phyloP scores from a whole-genome alignment of 2,888 invertebrate genomes.

The Catocala fraxini region DNA sequence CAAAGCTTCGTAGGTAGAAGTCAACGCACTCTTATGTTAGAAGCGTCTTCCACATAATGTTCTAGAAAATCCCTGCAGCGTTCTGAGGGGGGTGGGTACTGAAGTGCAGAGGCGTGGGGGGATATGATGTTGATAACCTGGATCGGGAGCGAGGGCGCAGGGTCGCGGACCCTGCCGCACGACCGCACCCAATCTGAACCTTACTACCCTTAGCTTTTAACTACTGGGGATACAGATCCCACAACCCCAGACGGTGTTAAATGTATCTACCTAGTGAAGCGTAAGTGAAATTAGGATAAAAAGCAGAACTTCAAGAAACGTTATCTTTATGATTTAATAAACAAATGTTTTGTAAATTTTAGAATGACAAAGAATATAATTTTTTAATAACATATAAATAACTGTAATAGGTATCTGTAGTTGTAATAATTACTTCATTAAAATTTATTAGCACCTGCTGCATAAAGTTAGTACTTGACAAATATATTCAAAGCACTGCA shows the following conservation, averaged over 20 bases:
- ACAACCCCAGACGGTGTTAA: slow-evolving; percentile 35
- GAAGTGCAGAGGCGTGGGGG: slow-evolving; percentile 58
- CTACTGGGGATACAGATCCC: slow-evolving; percentile 49
- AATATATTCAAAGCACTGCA: slow-evolving; percentile 46
- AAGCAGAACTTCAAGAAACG: background rate
- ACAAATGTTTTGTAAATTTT: no score
- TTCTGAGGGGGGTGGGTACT: slow-evolving; percentile 56
- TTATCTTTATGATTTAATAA: no score
- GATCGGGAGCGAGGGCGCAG: slow-evolving; percentile 82
- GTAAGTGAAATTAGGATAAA: background rate
- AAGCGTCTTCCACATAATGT: slow-evolving; percentile 77
- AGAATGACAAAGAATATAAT: no score
- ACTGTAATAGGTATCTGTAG: no score
- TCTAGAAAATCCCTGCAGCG: slow-evolving; percentile 82
- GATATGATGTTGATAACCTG: slow-evolving; percentile 83
- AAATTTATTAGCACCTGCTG: slow-evolving; percentile 8
- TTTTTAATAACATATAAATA: no score
- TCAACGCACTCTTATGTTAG: slow-evolving; percentile 81
- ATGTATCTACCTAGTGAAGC: slow-evolving; percentile 20
- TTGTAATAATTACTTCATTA: slow-evolving; percentile 6
- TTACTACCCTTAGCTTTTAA: slow-evolving; percentile 58
- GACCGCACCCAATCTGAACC: slow-evolving; percentile 76
- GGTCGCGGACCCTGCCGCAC: slow-evolving; percentile 81
- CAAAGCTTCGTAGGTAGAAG: slow-evolving; percentile 58
- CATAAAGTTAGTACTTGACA: background rate